A percentile compares a stretch with the other conserved stretches of the same genome.
phyloP scores from a whole-genome alignment of 2,888 invertebrate genomes.

The Metellina segmentata region DNA sequence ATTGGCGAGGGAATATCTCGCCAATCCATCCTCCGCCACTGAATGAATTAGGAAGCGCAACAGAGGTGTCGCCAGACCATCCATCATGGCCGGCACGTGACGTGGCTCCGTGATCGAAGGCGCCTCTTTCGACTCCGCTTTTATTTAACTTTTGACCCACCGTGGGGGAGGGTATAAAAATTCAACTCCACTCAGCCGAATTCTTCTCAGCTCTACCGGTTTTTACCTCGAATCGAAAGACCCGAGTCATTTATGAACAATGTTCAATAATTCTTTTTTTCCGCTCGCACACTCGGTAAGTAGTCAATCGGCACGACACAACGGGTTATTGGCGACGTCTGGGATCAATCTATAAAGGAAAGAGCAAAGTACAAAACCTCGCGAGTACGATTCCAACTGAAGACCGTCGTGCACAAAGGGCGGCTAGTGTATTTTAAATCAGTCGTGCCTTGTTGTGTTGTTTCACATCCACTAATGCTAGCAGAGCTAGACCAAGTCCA shows the following conservation, averaged over 20 bases:
- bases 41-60: constrained; percentile 26
- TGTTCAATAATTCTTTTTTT: background rate
- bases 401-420: too few relatives aligned
- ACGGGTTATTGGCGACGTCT: too few relatives aligned
- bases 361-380: too few relatives aligned
- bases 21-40: constrained; percentile 12
- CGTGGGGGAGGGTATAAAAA: constrained; percentile 6
- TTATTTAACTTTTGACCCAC: constrained; percentile 1
- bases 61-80: constrained; percentile 64
- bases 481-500: too few relatives aligned
- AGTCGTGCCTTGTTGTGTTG: too few relatives aligned
- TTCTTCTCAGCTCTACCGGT: background rate
- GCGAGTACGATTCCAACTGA: too few relatives aligned
- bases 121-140: background rate
- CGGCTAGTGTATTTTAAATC: too few relatives aligned
- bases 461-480: too few relatives aligned
- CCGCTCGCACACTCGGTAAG: background rate
- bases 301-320: too few relatives aligned
- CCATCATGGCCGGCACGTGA: constrained; percentile 47
- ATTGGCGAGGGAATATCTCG: constrained; percentile 56
- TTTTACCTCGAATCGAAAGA: too few relatives aligned
- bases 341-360: too few relatives aligned
- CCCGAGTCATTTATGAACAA: background rate
- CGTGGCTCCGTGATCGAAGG: constrained; percentile 26
- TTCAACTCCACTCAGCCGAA: background rate